Evolutionary conservation across 2,888 invertebrate species (phyloP).

Genomic region (Baccha elongata): DNA sequence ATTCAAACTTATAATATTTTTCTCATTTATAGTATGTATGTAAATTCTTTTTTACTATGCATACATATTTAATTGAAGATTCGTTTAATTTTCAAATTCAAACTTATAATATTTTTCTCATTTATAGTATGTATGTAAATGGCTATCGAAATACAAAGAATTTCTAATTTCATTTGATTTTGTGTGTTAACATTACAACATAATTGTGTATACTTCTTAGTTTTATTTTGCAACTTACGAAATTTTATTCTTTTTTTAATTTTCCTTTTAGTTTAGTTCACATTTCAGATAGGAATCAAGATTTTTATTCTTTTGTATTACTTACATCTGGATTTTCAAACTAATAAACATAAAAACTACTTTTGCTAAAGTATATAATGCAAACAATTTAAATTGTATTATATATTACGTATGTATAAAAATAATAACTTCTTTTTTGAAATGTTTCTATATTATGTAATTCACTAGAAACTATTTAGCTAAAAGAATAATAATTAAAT

Average conservation of each 20-base stretch:
- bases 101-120: too few relatives aligned
- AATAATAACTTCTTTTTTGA: constrained; percentile 43
- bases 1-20: constrained; percentile 31
- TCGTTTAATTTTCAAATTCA: too few relatives aligned
- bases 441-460: constrained; percentile 5
- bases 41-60: too few relatives aligned
- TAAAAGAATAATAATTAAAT: constrained; percentile 18
- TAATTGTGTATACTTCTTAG: constrained; percentile 35
- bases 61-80: too few relatives aligned
- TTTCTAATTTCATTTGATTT: background rate
- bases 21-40: constrained; percentile 18
- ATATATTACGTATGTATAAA: constrained; percentile 44
- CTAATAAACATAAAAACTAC: background rate
- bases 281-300: constrained; percentile 63
- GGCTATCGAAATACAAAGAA: constrained; percentile 48
- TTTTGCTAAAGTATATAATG: too few relatives aligned
- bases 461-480: constrained; percentile 45
- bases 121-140: too few relatives aligned
- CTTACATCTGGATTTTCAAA: constrained; percentile 15
- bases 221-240: constrained; percentile 20
- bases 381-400: background rate
- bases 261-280: constrained; percentile 27
- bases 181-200: constrained; percentile 28
- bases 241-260: background rate
- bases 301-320: constrained; percentile 25